Conservation (phyloP, 2,113 vertebrate genomes). For the Lophura nycthemera region DNA sequence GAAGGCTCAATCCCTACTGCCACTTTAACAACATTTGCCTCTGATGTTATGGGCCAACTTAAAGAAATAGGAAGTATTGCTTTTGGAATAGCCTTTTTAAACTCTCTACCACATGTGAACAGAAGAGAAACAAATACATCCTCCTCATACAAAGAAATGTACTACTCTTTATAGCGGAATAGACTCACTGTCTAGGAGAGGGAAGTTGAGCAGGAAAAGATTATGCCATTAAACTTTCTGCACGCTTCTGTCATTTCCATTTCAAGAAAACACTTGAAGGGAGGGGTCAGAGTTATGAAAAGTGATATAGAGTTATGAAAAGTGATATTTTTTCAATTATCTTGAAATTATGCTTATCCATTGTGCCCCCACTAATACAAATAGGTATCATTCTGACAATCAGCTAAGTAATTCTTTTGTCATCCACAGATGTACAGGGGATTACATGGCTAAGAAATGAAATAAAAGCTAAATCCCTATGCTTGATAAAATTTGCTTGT, state of each 20-base stretch:
- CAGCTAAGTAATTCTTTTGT: constrained; percentile 56
- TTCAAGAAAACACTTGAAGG: background rate
- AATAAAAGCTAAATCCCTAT: constrained; percentile 58
- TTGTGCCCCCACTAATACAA: constrained; percentile 10
- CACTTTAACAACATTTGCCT: too few species aligned
- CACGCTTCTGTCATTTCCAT: background rate
- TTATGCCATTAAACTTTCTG: background rate
- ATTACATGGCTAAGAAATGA: constrained; percentile 56
- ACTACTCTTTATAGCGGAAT: background rate
- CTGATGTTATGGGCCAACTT: too few species aligned
- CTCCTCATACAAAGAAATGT: background rate
- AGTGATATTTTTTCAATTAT: background rate
- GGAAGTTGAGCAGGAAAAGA: background rate
- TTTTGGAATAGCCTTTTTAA: background rate
- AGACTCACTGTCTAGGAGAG: background rate
- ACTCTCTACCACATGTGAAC: background rate
- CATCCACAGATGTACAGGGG: constrained; percentile 42
- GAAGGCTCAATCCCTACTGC: too few species aligned
- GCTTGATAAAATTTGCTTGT: constrained; percentile 39
- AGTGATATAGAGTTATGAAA: background rate
- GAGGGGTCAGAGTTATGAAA: background rate
- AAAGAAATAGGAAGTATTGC: too few species aligned
- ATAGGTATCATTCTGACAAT: constrained; percentile 41
- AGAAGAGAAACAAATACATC: background rate
- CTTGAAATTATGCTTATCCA: constrained; percentile 25